Base-by-base conservation (phyloP, 1,140 invertebrate genomes). In the Temnothorax nylanderi region DNA sequence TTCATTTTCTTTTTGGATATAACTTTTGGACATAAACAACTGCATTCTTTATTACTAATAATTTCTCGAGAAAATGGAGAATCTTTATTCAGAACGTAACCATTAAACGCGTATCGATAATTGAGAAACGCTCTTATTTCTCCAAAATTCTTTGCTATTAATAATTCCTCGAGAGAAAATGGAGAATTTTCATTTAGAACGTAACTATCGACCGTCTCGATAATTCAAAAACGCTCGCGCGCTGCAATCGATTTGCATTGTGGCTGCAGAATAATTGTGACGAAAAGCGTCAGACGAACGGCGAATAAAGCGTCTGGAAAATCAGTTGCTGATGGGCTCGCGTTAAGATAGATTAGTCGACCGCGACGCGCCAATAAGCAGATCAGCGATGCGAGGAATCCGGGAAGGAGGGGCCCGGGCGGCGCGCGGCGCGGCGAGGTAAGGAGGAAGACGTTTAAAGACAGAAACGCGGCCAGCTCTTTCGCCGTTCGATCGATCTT, bases 401-500 rank as follows among this genome's bases (percentile, higher is more conserved):
- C 80, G 69, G 69, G 32, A 47, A 49, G 67, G 67, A 74, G 56
- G n/a, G n/a, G n/a, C n/a, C n/a, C n/a, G n/a, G n/a, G 10, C 13
- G 67, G 67, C 65, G 49, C 26, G 26, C 26, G 26, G 26, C 26
- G 26, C 26, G 26, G 26, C 1, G 16, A 3, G 77, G 8, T 71
- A 16, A 26, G 21, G 54, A 62, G 54, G 18, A 62, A 75, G 80
- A 75, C 41, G 56, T 75, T n/a, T 26, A 84, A 84, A 75, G 69
- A 84, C 80, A 60, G 69, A 82, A 69, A 71, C 37, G 80, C 80
- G 80, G 84, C 84, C 34, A 16, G 84, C 84, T 85, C 84, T 77
- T 67, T 81, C 84, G 84, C 75, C 64, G 18, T 75, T 60, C 80
- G 80, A 84, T 84, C 80, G 80, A 84, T 84, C 80, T 84, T 84